Percentiles rank a stretch among this genome's conserved stretches.
Conservation (phyloP, 2,888 invertebrate genomes). For the Eristalis pertinax region DNA sequence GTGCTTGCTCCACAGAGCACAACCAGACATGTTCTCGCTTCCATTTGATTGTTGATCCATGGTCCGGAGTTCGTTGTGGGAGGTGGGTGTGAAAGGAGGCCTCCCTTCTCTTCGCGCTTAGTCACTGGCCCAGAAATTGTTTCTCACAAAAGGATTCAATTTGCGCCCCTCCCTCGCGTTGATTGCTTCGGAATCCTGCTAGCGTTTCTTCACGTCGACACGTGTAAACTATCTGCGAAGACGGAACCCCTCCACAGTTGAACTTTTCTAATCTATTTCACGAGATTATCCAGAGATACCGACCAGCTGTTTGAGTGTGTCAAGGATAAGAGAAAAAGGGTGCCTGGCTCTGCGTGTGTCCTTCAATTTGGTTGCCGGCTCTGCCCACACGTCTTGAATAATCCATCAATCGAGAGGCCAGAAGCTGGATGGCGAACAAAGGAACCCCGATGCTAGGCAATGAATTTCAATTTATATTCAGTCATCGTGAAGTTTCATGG, state of each 20-base stretch:
- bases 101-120: neutral
- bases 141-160: slow-evolving; percentile 21
- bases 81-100: neutral
- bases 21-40: neutral
- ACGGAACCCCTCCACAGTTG: neutral
- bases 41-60: neutral
- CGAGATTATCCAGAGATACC: neutral
- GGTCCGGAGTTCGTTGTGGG: neutral
- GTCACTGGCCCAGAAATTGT: neutral
- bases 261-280: slow-evolving; percentile 41
- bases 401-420: neutral
- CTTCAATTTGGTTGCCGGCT: neutral
- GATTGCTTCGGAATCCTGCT: neutral
- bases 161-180: neutral
- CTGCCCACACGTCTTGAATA: slow-evolving; percentile 1
- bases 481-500: slow-evolving; percentile 38
- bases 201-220: slow-evolving; percentile 1
- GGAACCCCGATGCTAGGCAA: slow-evolving; percentile 10
- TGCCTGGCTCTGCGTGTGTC: neutral
- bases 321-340: slow-evolving; percentile 7
- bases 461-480: slow-evolving; percentile 61
- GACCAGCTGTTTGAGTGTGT: neutral
- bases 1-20: neutral
- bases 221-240: slow-evolving; percentile 35
- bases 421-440: neutral